Evolutionary conservation across 1,140 invertebrate species (phyloP), one percentile per base, ranked within the genome.

Genomic region (Drosophila willistoni): DNA sequence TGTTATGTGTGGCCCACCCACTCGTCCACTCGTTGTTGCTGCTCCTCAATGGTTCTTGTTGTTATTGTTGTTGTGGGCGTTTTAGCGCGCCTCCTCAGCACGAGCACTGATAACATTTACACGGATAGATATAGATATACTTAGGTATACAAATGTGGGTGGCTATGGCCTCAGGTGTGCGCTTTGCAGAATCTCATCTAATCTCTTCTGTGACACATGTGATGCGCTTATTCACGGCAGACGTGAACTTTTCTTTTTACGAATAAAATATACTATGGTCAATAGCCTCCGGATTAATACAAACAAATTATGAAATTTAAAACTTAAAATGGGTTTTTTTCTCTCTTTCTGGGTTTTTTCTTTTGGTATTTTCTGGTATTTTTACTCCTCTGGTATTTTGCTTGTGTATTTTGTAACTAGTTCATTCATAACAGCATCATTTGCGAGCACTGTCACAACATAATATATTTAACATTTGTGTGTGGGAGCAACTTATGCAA

Each of bases 61-160:
- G 29, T 1, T 33, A 13, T 13, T 57, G 63, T 65, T 77, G 54
- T 71, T 64, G 71, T 78, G 51, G 68, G 68, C 64, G 78, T 71
- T 77, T 83, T 78, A 79, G 80, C 80, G 76, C 80, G 80, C 80
- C 76, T 69, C 80, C 76, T 69, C 64, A 44, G 19, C 69, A 68
- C 79, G 66, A 51, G 19, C 73, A 68, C 82, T 85, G 83, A 85
- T 85, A 85, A 85, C 82, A 85, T 86, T 64, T 74, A 79, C 71
- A 64, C 62, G 29, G 34, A 29, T 64, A 39, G 44, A 14, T 39
- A 42, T 56, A 70, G 36, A 13, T 39, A 33, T 39, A n/a, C n/a
- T n/a, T n/a, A 33, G 34, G 59, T 56, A 34, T 62, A 71, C 44
- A 60, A 64, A 33, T 61, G 81, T 67, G 75, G 74, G 68, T 67